Evolutionary conservation across 2,888 invertebrate species (phyloP), one percentile per base, ranked within the genome.

Genomic region (Pandemis corylana): DNA sequence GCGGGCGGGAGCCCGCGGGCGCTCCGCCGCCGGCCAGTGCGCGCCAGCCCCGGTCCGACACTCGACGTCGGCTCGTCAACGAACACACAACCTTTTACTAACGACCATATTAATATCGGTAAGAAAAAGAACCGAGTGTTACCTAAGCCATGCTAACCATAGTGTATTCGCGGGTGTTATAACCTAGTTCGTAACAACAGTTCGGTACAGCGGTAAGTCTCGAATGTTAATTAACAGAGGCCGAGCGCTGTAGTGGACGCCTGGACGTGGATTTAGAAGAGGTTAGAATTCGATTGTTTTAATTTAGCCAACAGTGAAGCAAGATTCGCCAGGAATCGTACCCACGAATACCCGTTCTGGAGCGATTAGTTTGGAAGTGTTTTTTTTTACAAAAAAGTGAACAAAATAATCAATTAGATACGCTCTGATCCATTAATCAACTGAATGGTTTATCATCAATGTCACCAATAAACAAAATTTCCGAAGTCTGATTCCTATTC

Each of bases 21-120:
- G 80, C 79, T 82, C 85, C 84, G 83, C 84, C 76, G 84, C 81
- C 85, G 88, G 82, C 78, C 93, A 94, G 94, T 94, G 93, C 94
- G 90, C 94, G 94, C 91, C 94, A 89, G 89, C 87, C 92, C 93
- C 80, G 93, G 91, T 90, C 92, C 94, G 92, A 94, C 94, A 94
- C 94, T 94, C 94, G 91, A 94, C 94, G 94, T 94, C 94, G 94
- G 94, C 94, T 94, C 94, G 92, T 94, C 93, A 88, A 90, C 91
- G 89, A 92, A 87, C 87, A 93, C 89, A 93, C 92, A 85, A 86
- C 66, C 87, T 83, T 82, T 83, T 88, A 87, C 88, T 88, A 88
- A 89, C 93, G 92, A 93, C 90, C 90, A 90, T 86, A 90, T 89
- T 90, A 85, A 87, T 84, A 92, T 88, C 93, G 94, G 94, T 94